phyloP scores from a whole-genome alignment of 2,888 invertebrate genomes.

The Erebia aethiops region DNA sequence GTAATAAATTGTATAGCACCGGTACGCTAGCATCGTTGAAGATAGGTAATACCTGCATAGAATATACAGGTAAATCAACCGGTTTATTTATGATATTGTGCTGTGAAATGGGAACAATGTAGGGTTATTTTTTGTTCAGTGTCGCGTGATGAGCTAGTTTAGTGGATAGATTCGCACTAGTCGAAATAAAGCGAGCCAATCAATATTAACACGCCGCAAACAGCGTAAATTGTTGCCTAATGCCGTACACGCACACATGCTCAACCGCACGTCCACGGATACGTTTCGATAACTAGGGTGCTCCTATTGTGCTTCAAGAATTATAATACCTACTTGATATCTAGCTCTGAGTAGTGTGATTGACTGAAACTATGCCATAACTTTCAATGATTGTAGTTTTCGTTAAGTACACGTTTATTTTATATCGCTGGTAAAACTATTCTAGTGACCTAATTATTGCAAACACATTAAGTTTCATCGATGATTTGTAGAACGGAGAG shows the following conservation, averaged over 20 bases:
- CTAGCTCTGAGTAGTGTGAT: background rate
- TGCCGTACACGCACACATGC: slow-evolving; percentile 73
- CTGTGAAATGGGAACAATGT: slow-evolving; percentile 19
- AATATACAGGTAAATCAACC: slow-evolving; percentile 26
- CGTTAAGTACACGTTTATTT: background rate
- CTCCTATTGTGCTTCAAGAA: slow-evolving; percentile 40
- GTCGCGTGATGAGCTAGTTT: slow-evolving; percentile 59
- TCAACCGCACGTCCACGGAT: slow-evolving; percentile 54
- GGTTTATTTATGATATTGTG: slow-evolving; percentile 25
- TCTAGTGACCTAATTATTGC: background rate
- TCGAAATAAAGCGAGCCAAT: slow-evolving; percentile 83
- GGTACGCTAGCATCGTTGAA: slow-evolving; percentile 37
- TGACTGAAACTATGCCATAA: background rate
- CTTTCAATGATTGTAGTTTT: background rate
- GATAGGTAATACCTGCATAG: slow-evolving; percentile 27
- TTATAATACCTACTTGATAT: background rate
- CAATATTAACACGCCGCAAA: slow-evolving; percentile 84
- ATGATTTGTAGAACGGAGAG: background rate
- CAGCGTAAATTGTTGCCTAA: slow-evolving; percentile 84
- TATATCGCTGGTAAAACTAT: background rate
- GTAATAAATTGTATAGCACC: slow-evolving; percentile 39
- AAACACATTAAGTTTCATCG: background rate
- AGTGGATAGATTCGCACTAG: slow-evolving; percentile 76
- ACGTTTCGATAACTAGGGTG: slow-evolving; percentile 64
- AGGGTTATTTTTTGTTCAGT: slow-evolving; percentile 28